Evolutionary conservation across 2,797 vertebrate species (phyloP), one percentile per base, ranked within the genome.

Genomic region (Odontamblyopus lacepedii): DNA sequence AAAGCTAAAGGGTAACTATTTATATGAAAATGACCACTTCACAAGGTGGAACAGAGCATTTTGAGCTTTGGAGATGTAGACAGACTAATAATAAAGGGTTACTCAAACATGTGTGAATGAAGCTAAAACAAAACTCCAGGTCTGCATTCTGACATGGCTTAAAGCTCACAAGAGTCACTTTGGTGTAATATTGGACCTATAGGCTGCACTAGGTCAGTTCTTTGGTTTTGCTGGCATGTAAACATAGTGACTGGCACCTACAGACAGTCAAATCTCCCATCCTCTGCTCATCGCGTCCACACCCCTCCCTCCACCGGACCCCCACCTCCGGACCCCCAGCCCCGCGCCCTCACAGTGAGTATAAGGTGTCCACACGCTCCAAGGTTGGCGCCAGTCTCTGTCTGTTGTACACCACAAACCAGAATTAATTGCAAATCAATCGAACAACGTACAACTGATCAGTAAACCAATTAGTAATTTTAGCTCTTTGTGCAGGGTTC

Each of bases 361-460:
- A 96, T 99, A 95, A 93, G 91, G 93, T 99, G 92, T 97, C 97
- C 95, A 90, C 90, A 87, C 87, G 86, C 92, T 95, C 92, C 90
- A 95, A 96, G 95, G 94, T 96, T 98, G 97, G 97, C 97, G 97
- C 97, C 97, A 96, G 95, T 87, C 91, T 94, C 95, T 95, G 92
- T 95, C 94, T 95, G 93, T 91, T 93, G 84, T 84, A 83, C 89
- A 95, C 96, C 96, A 93, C 96, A 98, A 97, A 98, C 95, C 96
- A 97, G 97, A 98, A 98, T 98, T 97, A 98, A 98, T 97, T 97
- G 97, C 97, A 98, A 98, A 98, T 98, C 96, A 98, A 98, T 98
- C 95, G 94, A 97, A 97, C 96, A 97, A 97, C 96, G 96, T 97
- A 98, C 96, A 96, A 97, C 96, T 96, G 96, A 98, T 98, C 96